A percentile compares a stretch with the other conserved stretches of the same genome.
phyloP scores from a whole-genome alignment of 2,888 invertebrate genomes.

The Diplazon laetatorius region DNA sequence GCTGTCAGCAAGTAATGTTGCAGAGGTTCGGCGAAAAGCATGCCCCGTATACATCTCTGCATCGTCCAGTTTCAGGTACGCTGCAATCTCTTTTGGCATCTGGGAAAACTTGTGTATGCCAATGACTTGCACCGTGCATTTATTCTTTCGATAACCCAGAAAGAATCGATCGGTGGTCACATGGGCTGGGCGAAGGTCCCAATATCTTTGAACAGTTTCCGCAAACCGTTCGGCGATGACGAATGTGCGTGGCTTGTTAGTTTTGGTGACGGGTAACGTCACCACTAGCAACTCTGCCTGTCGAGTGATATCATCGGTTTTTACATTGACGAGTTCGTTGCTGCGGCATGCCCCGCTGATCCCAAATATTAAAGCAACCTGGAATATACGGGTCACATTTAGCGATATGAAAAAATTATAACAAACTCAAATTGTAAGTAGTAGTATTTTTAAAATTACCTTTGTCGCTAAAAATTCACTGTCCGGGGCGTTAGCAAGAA shows the following conservation, averaged over 20 bases:
- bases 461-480: slow-evolving; percentile 56
- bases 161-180: too few relatives aligned
- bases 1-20: slow-evolving; percentile 6
- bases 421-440: slow-evolving; percentile 26
- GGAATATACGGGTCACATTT: slow-evolving; percentile 14
- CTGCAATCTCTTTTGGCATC: too few relatives aligned
- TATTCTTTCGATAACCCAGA: too few relatives aligned
- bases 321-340: slow-evolving; percentile 59
- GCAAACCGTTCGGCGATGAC: not conserved
- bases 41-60: slow-evolving; percentile 8
- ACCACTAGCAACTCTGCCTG: slow-evolving; percentile 32
- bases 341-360: slow-evolving; percentile 62
- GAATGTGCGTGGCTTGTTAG: not conserved
- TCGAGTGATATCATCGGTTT: slow-evolving; percentile 53
- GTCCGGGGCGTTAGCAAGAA: slow-evolving; percentile 65
- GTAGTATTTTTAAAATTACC: slow-evolving; percentile 21
- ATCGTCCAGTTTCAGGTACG: too few relatives aligned
- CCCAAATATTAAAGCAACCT: slow-evolving; percentile 65
- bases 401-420: slow-evolving; percentile 5
- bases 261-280: slow-evolving; percentile 50
- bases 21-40: slow-evolving; percentile 19
- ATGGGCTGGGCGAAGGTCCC: too few relatives aligned
- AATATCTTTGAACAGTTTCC: too few relatives aligned
- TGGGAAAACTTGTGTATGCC: too few relatives aligned
- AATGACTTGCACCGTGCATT: too few relatives aligned